A percentile compares a stretch with the other conserved stretches of the same genome.
Evolutionary conservation across 2,113 vertebrate genomes (phyloP).

Genomic region (Fulmarus glacialis): DNA sequence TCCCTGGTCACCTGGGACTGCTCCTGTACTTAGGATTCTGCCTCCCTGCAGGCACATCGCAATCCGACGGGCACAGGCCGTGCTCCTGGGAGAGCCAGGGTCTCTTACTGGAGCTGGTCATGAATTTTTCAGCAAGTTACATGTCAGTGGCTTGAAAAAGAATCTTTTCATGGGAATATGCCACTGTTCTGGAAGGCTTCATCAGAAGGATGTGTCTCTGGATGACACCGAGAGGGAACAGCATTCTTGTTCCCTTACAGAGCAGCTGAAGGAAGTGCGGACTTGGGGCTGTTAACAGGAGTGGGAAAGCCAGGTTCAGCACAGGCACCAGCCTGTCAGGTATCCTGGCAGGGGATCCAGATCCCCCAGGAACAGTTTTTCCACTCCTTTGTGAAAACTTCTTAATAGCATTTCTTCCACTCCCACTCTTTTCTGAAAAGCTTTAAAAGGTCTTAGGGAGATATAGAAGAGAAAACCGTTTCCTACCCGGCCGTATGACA

Average conservation of each 20-base stretch:
- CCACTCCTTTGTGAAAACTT: neutral
- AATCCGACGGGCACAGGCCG: neutral
- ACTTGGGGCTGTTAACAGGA: neutral
- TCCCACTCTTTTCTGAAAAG: neutral
- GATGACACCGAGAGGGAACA: neutral
- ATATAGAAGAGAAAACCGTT: neutral
- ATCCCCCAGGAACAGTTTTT: neutral
- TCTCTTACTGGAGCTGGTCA: neutral
- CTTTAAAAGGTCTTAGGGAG: neutral
- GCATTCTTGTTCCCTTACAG: neutral
- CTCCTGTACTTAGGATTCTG: neutral
- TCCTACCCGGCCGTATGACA: neutral
- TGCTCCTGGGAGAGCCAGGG: neutral
- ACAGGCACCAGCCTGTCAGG: neutral
- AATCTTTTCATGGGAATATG: neutral
- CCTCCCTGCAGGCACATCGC: neutral
- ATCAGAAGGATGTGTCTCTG: neutral
- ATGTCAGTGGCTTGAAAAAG: neutral
- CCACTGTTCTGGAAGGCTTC: neutral
- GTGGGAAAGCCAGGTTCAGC: neutral
- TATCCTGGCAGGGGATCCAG: neutral
- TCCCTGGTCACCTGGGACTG: neutral
- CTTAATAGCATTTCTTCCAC: neutral
- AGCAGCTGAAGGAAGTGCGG: neutral
- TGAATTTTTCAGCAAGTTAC: slow-evolving; percentile 35